phyloP scores from a whole-genome alignment of 1,140 invertebrate genomes.

The Melitaea cinxia region DNA sequence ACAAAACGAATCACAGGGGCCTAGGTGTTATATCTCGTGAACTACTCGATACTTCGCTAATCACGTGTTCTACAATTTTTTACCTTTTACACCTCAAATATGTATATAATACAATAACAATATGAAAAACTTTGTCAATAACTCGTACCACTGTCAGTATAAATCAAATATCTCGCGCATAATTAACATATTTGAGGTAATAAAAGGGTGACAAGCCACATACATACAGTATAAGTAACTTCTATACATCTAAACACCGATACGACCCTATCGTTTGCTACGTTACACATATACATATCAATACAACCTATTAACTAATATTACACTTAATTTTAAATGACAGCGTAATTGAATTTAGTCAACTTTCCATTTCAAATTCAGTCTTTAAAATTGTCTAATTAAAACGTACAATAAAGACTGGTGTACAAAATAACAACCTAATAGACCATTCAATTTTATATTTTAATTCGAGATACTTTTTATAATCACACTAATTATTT shows the following conservation, averaged over 20 bases:
- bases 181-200: not conserved
- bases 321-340: conserved; percentile 65
- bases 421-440: conserved; percentile 45
- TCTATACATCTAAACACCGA: conserved; percentile 36
- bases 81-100: conserved; percentile 17
- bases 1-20: conserved; percentile 79
- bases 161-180: not conserved
- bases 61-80: conserved; percentile 40
- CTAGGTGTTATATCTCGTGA: conserved; percentile 72
- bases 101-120: not conserved
- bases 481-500: not conserved
- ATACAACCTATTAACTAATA: conserved; percentile 50
- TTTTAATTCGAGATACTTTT: not conserved
- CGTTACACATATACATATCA: conserved; percentile 18
- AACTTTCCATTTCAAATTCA: conserved; percentile 73
- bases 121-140: not conserved
- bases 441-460: not conserved
- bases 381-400: conserved; percentile 77
- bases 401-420: conserved; percentile 60
- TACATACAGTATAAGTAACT: conserved; percentile 15
- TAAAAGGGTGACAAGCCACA: not conserved
- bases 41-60: conserved; percentile 42
- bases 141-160: not conserved
- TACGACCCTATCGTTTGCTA: conserved; percentile 26
- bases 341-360: conserved; percentile 76